Percentiles rank a stretch among this genome's conserved stretches.
Conservation (phyloP, 2,113 vertebrate species). For the Gavia stellata region DNA sequence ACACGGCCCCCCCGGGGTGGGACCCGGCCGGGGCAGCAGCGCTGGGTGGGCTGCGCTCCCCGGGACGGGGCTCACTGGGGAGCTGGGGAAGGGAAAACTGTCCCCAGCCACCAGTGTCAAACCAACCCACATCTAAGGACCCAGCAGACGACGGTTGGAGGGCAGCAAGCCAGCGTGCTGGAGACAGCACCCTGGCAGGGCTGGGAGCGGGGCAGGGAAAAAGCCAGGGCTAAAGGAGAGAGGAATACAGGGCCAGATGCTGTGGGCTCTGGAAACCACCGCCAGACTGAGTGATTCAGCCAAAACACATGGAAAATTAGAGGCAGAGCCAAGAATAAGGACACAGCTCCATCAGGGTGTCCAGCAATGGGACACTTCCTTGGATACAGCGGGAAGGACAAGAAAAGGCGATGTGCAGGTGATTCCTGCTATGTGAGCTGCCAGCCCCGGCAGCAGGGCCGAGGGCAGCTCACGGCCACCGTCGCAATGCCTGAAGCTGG, state of each 20-base stretch:
- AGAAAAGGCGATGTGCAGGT: accelerated
- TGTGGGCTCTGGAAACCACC: not conserved
- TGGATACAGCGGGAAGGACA: not conserved
- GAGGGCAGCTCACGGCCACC: not conserved
- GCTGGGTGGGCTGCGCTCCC: not conserved
- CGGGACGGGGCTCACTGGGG: not conserved
- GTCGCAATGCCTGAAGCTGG: accelerated
- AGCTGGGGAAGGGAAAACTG: not conserved
- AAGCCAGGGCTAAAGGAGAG: not conserved
- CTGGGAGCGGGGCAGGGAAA: not conserved
- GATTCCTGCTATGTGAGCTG: not conserved
- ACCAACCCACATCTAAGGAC: not conserved
- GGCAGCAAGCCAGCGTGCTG: not conserved
- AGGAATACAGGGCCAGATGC: not conserved
- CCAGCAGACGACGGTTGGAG: not conserved
- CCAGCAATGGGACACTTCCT: not conserved
- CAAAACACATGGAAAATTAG: not conserved
- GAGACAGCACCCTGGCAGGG: not conserved
- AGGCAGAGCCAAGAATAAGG: not conserved
- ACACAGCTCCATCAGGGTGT: not conserved
- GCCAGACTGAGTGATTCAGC: not conserved
- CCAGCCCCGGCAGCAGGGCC: not conserved
- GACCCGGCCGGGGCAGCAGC: accelerated
- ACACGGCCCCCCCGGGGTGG: not conserved
- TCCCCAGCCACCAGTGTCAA: not conserved